These are phyloP conservation scores for Hippolais icterina DNA, from an alignment of 2,113 vertebrate genomes.

Conservation along the genomic window DNA sequence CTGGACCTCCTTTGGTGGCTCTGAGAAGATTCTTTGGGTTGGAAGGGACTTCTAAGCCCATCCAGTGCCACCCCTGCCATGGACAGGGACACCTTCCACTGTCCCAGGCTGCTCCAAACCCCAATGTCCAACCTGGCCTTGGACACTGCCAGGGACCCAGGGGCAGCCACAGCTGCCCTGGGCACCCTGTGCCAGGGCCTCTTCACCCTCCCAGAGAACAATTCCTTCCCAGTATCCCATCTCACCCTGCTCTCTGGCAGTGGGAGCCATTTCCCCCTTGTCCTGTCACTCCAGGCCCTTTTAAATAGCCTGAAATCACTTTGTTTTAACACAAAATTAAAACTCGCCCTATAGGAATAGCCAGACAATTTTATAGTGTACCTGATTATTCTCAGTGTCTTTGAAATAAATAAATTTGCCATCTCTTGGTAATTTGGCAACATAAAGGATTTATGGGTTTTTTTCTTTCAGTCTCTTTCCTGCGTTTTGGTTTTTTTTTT, in stretches of 20 bases:
- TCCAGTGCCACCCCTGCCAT: rapidly evolving
- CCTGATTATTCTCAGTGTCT: neutral
- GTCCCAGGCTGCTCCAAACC: neutral
- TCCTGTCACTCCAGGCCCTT: neutral
- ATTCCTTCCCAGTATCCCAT: rapidly evolving
- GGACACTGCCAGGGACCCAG: neutral
- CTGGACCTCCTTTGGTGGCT: neutral
- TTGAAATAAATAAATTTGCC: neutral
- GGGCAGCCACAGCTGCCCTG: neutral
- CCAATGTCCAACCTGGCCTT: neutral
- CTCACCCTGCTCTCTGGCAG: rapidly evolving
- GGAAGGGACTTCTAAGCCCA: neutral
- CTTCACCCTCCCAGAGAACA: neutral
- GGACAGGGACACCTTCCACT: neutral
- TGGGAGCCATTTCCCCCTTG: neutral
- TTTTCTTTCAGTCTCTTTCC: neutral
- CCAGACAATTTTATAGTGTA: neutral
- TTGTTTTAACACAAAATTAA: neutral
- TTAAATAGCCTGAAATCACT: neutral
- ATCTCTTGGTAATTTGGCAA: neutral
- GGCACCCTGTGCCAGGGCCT: neutral
- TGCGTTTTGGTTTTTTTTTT: rapidly evolving
- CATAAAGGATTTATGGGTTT: neutral
- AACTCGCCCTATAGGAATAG: neutral
- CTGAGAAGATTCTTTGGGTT: neutral